Evolutionary conservation across 2,113 vertebrate genomes (phyloP), one percentile per base, ranked within the genome.

Genomic region (Phalacrocorax carbo): DNA sequence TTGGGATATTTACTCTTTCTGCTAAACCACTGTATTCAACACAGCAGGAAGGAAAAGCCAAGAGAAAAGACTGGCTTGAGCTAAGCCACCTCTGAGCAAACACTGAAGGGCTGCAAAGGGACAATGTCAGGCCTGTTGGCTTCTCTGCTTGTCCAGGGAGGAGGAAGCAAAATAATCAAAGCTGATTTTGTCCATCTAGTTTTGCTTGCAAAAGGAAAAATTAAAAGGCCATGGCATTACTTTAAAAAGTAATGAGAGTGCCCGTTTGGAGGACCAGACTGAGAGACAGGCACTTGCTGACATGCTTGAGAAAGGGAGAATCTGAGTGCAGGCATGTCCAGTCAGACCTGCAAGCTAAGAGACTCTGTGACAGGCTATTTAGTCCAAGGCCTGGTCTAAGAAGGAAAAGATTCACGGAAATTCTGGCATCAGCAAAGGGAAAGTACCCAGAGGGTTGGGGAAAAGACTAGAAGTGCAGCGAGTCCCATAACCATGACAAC

Each of bases 161-260:
- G 72, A 92, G 91, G 75, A 90, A 76, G 70, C 34, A 85, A 79
- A 87, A 85, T 49, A 86, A 68, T 88, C 72, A 95, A 96, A 93
- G 86, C 72, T 82, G 88, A 88, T 88, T 97, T 93, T 96, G 86
- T 88, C 52, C 52, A 38, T 52, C 52, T 78, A 65, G 82, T 75
- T 90, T 90, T 82, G 69, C 90, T 90, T 72, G 57, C 42, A 69
- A 91, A 94, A 26, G 52, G 71, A 82, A 96, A 95, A 95, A 75
- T 49, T 25, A 38, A 94, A 92, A 95, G 88, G 49, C 69, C 44
- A 6, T 11, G 52, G 29, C 77, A 89, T 62, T 69, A 40, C 57
- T 94, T 71, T 46, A 79, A 51, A 71, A 81, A 73, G 57, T 26
- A 55, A 93, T 93, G 90, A 77, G 12, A 27, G 34, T 1, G 29